Percentiles rank a stretch among this genome's conserved stretches.
These are phyloP conservation scores for Chelidonichthys spinosus DNA, from an alignment of 2,797 vertebrate genomes.

Conservation along the genomic window DNA sequence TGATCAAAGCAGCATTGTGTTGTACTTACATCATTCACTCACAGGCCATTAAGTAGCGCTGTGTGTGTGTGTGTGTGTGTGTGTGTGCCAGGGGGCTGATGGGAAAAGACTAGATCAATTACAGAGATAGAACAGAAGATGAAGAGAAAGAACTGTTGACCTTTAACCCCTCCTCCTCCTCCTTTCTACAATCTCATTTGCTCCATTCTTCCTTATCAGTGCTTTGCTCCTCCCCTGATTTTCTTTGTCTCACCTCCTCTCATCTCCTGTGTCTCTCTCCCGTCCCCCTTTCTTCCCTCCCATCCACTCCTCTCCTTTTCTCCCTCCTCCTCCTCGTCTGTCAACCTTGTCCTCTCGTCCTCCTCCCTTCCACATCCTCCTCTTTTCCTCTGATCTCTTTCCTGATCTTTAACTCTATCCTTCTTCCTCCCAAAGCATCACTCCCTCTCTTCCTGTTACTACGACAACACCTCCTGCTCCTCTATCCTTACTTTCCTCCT, in stretches of 20 bases:
- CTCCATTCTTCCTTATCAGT: slow-evolving; percentile 34
- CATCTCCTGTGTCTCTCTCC: background rate
- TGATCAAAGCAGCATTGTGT: slow-evolving; percentile 32
- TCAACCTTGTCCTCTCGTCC: background rate
- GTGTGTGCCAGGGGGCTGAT: slow-evolving; percentile 58
- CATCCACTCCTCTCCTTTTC: background rate
- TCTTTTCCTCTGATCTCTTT: background rate
- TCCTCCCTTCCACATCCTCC: background rate
- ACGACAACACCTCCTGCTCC: background rate
- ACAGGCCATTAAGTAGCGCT: slow-evolving; percentile 26
- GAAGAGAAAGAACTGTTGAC: slow-evolving; percentile 73
- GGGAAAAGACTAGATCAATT: slow-evolving; percentile 81
- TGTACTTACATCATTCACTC: slow-evolving; percentile 35
- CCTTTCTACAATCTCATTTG: slow-evolving; percentile 36
- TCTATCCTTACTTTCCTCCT: background rate
- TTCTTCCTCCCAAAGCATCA: background rate
- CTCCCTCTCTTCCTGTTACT: slow-evolving; percentile 1
- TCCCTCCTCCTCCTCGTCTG: background rate
- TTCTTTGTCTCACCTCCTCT: slow-evolving; percentile 8
- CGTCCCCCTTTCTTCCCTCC: background rate
- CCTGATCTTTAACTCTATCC: background rate
- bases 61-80: slow-evolving; percentile 20
- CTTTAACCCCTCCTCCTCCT: slow-evolving; percentile 60
- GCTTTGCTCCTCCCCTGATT: slow-evolving; percentile 19
- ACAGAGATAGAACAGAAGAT: slow-evolving; percentile 69